These are phyloP conservation scores for Bombus vancouverensis DNA, from an alignment of 1,140 invertebrate species.

Conservation along the genomic window DNA sequence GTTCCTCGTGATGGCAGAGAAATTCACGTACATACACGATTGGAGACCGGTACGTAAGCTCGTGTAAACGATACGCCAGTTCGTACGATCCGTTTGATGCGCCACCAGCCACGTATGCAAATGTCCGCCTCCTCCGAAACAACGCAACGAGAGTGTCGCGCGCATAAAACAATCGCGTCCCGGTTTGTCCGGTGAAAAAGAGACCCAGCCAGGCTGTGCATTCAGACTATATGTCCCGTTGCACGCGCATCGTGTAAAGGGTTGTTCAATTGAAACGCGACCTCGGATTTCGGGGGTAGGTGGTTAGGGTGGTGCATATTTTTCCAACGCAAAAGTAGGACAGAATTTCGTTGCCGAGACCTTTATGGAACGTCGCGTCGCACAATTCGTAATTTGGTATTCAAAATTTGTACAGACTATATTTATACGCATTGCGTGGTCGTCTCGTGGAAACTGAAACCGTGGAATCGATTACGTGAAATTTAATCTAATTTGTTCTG, in stretches of 20 bases:
- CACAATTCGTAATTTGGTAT: background rate
- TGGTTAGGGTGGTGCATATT: constrained; percentile 1
- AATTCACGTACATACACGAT: background rate
- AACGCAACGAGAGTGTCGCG: background rate
- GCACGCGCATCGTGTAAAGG: constrained; percentile 23
- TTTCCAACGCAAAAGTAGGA: background rate
- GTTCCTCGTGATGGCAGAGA: background rate
- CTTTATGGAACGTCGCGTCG: background rate
- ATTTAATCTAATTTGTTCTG: background rate
- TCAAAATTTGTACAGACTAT: background rate
- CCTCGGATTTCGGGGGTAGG: background rate
- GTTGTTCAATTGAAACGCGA: constrained; percentile 25
- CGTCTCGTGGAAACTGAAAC: background rate
- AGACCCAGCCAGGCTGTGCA: background rate
- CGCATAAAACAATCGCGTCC: constrained; percentile 41
- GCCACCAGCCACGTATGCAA: constrained; percentile 11
- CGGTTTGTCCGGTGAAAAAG: constrained; percentile 4
- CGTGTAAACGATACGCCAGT: constrained; percentile 26
- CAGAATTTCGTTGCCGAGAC: background rate
- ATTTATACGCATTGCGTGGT: background rate
- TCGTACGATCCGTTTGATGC: constrained; percentile 29
- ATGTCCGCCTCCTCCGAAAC: background rate
- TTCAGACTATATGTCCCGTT: background rate
- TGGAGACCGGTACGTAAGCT: background rate
- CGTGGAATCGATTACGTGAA: background rate